A percentile compares a stretch with the other conserved stretches of the same genome.
Conservation (phyloP, 35 echinoderm and acorn worm species). For the Lytechinus variegatus region DNA sequence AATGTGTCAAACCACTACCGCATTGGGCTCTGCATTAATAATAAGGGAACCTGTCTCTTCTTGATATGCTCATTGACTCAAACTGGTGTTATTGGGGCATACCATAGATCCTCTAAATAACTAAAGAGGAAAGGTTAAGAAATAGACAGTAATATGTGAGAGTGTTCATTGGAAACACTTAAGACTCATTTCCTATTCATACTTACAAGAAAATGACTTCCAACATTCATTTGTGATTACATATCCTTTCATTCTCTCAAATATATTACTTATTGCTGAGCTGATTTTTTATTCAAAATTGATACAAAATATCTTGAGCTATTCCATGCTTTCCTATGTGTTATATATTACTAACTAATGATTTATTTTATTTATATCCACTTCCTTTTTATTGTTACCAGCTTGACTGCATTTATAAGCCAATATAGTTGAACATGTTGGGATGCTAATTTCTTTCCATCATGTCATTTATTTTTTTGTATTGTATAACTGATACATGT, state of each 20-base stretch:
- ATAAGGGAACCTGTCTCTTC: not conserved
- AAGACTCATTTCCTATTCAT: not conserved
- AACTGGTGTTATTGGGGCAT: conserved; percentile 34
- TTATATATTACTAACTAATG: not conserved
- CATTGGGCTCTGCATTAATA: conserved; percentile 15
- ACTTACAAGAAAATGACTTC: not conserved
- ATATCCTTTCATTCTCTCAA: not conserved
- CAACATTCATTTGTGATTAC: not conserved
- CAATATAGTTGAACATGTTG: too few species aligned
- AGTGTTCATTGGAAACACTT: not conserved
- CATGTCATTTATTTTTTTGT: too few species aligned
- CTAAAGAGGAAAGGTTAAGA: not conserved
- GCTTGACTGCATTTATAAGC: too few species aligned
- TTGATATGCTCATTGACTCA: conserved; percentile 27
- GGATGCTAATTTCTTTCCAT: too few species aligned
- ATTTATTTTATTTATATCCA: too few species aligned
- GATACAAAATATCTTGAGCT: not conserved
- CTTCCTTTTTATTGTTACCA: too few species aligned
- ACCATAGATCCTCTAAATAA: not conserved
- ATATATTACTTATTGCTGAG: not conserved
- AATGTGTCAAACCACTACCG: conserved; percentile 32
- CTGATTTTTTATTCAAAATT: not conserved
- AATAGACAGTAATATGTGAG: not conserved
- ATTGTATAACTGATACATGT: too few species aligned
- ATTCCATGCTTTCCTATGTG: not conserved